Conservation (phyloP, 1,140 invertebrate genomes). For the Diachasmimorpha longicaudata region DNA sequence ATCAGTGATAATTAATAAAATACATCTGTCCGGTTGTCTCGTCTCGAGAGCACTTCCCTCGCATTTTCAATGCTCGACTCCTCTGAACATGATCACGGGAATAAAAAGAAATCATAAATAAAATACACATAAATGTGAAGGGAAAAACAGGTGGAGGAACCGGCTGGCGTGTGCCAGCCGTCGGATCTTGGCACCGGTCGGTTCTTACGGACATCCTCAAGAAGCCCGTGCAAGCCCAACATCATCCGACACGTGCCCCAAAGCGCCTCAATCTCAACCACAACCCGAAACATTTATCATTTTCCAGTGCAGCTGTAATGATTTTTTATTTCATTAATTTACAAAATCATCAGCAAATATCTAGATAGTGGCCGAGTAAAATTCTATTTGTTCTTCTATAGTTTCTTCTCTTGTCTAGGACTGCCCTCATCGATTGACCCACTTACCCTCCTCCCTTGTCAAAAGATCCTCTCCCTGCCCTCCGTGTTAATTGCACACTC, state of each 20-base stretch:
- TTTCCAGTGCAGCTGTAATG: too few species aligned
- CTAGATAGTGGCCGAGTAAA: too few species aligned
- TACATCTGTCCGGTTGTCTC: too few species aligned
- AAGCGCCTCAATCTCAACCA: neutral
- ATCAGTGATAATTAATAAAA: too few species aligned
- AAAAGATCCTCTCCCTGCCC: neutral
- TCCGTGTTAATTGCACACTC: neutral
- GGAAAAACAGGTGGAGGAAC: constrained; percentile 11
- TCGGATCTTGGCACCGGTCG: constrained; percentile 2
- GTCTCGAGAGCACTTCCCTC: neutral
- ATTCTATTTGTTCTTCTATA: too few species aligned
- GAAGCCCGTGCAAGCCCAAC: neutral
- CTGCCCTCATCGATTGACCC: neutral
- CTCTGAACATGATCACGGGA: neutral
- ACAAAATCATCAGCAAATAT: too few species aligned
- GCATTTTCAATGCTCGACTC: too few species aligned
- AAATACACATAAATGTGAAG: constrained; percentile 1
- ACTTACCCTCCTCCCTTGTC: neutral
- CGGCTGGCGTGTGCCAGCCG: constrained; percentile 29
- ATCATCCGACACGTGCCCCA: neutral
- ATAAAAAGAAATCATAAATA: neutral
- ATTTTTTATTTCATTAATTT: too few species aligned
- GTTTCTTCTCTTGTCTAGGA: neutral
- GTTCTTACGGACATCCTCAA: neutral
- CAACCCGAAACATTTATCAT: too few species aligned